phyloP scores from a whole-genome alignment of 2,113 vertebrate species.

The Perca flavescens region DNA sequence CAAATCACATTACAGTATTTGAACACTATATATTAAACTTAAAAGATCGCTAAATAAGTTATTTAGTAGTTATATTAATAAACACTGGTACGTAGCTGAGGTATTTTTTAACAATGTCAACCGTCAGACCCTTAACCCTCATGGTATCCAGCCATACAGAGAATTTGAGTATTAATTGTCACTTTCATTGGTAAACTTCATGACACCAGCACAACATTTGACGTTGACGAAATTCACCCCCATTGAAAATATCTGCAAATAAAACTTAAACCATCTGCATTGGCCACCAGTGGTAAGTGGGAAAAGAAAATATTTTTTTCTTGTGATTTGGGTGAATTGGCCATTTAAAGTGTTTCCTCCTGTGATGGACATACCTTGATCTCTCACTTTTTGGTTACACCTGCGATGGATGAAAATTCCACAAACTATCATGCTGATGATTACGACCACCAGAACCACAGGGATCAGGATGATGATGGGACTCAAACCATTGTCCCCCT shows the following conservation, averaged over 20 bases:
- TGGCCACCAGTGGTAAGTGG: not conserved
- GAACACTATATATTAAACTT: not conserved
- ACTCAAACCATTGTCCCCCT: not conserved
- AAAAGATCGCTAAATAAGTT: not conserved
- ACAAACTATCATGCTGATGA: conserved; percentile 54
- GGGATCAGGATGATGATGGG: conserved; percentile 64
- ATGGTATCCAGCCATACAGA: not conserved
- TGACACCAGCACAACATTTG: not conserved
- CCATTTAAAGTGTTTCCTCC: not conserved
- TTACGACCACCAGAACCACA: conserved; percentile 55
- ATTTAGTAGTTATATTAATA: not conserved
- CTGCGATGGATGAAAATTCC: conserved; percentile 55
- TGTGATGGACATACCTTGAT: conserved; percentile 53
- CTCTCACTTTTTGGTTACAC: conserved; percentile 36
- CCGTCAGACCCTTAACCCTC: not conserved
- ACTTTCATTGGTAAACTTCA: not conserved
- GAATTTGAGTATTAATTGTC: not conserved
- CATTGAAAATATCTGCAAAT: not conserved
- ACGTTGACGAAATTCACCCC: not conserved
- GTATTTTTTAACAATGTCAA: not conserved
- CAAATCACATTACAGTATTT: not conserved
- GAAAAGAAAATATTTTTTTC: not conserved
- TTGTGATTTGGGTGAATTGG: not conserved
- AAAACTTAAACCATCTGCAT: not conserved
- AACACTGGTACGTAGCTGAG: not conserved